These are phyloP conservation scores for Periphyllus acericola DNA, from an alignment of 2,888 invertebrate genomes.

Conservation along the genomic window DNA sequence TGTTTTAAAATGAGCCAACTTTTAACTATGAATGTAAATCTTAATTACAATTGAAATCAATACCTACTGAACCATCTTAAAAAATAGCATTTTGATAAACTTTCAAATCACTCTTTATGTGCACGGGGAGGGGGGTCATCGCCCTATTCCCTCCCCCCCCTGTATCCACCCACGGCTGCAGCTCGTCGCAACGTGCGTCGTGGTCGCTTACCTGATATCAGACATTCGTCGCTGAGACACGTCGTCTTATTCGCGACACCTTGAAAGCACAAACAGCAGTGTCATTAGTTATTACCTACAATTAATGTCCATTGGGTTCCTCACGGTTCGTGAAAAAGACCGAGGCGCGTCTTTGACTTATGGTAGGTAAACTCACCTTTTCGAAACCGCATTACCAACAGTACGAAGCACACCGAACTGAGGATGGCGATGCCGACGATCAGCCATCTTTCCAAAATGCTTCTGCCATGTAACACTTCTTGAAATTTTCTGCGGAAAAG, in stretches of 20 bases:
- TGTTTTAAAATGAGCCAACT: too few relatives aligned
- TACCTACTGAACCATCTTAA: too few relatives aligned
- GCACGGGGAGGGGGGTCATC: too few relatives aligned
- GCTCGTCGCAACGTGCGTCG: too few relatives aligned
- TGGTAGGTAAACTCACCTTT: not conserved
- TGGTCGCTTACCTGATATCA: constrained; percentile 32
- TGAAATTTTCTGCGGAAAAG: constrained; percentile 34
- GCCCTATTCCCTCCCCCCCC: too few relatives aligned
- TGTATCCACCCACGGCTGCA: too few relatives aligned
- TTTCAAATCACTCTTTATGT: too few relatives aligned
- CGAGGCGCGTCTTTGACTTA: too few relatives aligned
- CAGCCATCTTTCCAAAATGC: constrained; percentile 17
- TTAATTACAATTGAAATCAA: too few relatives aligned
- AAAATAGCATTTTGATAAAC: too few relatives aligned
- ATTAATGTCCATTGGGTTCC: not conserved
- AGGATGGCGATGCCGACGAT: not conserved
- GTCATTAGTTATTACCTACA: not conserved
- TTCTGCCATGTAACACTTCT: not conserved
- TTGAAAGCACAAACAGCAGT: not conserved
- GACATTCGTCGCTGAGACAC: constrained; percentile 37
- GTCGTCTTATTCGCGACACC: not conserved
- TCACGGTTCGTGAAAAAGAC: not conserved
- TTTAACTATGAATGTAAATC: too few relatives aligned
- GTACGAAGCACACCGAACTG: not conserved
- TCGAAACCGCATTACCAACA: not conserved